Evolutionary conservation across 2,888 invertebrate genomes (phyloP).

Genomic region (Erebia epiphron): DNA sequence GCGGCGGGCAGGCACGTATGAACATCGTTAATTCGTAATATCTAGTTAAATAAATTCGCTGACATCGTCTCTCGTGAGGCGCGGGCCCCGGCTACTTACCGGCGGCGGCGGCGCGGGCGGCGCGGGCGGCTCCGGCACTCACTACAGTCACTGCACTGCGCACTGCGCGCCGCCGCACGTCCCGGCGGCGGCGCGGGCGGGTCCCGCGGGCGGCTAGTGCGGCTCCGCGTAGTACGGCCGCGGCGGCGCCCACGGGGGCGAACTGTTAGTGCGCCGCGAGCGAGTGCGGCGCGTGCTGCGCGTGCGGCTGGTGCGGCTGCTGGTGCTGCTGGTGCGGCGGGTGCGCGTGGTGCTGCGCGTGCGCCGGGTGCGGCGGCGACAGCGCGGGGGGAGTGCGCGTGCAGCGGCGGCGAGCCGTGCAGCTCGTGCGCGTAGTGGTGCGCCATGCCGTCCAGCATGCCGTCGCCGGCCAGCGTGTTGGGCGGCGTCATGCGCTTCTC

Average conservation of each 20-base stretch:
- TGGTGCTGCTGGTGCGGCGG: constrained; percentile 87
- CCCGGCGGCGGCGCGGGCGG: constrained; percentile 80
- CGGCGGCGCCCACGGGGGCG: constrained; percentile 90
- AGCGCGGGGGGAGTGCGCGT: constrained; percentile 90
- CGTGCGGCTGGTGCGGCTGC: constrained; percentile 64
- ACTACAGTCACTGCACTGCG: constrained; percentile 19
- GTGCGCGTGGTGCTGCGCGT: constrained; percentile 71
- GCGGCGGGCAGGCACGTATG: constrained; percentile 66
- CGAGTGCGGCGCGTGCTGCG: constrained; percentile 73
- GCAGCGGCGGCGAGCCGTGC: constrained; percentile 93
- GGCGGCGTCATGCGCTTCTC: constrained; percentile 99
- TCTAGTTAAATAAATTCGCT: constrained; percentile 82
- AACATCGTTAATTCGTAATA: constrained; percentile 76
- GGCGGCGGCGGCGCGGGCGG: constrained; percentile 45
- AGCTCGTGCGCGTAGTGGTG: constrained; percentile 93
- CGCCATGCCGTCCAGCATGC: constrained; percentile 90
- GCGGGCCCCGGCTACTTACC: constrained; percentile 43
- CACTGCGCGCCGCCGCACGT: constrained; percentile 41
- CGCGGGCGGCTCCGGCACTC: constrained; percentile 44
- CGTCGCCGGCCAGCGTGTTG: constrained; percentile 91
- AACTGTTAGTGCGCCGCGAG: constrained; percentile 81
- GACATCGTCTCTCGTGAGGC: constrained; percentile 75
- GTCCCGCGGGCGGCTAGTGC: constrained; percentile 78
- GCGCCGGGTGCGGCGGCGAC: constrained; percentile 87
- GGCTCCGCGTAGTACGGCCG: constrained; percentile 79